phyloP scores from a whole-genome alignment of 2,888 invertebrate species.

The Caenorhabditis uteleia region DNA sequence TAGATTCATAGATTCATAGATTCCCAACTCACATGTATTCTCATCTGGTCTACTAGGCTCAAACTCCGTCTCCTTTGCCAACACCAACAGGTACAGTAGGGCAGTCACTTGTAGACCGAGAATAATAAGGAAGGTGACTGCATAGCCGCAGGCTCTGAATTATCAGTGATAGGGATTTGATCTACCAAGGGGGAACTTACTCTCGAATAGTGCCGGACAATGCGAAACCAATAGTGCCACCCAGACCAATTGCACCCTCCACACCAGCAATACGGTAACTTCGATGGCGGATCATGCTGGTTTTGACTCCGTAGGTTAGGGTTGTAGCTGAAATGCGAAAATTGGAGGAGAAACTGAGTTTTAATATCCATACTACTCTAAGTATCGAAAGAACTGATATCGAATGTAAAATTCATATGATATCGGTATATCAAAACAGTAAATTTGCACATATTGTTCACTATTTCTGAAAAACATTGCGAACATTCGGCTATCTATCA shows the following conservation, averaged over 20 bases:
- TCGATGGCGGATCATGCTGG: slow-evolving; percentile 61
- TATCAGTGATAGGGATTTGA: not conserved
- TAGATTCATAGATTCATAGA: no score
- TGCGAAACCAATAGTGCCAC: slow-evolving; percentile 70
- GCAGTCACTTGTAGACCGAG: slow-evolving; percentile 61
- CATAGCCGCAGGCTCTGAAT: slow-evolving; percentile 70
- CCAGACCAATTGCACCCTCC: slow-evolving; percentile 70
- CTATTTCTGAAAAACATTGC: no score
- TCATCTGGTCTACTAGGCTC: slow-evolving; percentile 15
- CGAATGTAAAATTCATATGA: no score
- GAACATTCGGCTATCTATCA: no score
- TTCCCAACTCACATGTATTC: slow-evolving; percentile 18
- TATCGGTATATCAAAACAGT: no score
- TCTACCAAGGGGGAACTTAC: slow-evolving; percentile 26
- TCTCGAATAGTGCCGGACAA: slow-evolving; percentile 69
- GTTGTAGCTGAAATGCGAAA: slow-evolving; percentile 67
- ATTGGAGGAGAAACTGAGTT: not conserved
- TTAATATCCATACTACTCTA: no score
- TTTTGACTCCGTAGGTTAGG: slow-evolving; percentile 70
- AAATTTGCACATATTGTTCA: no score
- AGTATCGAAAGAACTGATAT: no score
- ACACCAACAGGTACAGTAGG: slow-evolving; percentile 65
- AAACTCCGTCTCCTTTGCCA: slow-evolving; percentile 42
- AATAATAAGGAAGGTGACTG: slow-evolving; percentile 67
- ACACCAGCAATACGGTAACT: slow-evolving; percentile 69